Evolutionary conservation across 2,888 invertebrate genomes (phyloP).

Genomic region (Ligdia adustata): DNA sequence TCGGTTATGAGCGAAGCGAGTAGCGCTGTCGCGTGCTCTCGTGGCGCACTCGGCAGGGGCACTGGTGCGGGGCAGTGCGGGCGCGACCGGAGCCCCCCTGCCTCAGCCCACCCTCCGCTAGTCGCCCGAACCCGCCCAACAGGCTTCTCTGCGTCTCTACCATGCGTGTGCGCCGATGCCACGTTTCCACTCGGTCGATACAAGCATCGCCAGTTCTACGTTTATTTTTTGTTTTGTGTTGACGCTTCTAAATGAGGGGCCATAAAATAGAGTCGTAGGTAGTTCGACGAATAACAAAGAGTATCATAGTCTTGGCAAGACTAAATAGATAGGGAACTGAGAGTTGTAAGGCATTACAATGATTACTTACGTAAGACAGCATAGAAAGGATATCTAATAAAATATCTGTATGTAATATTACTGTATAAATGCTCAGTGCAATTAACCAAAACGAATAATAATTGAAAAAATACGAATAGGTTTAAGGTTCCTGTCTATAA

Average conservation of each 20-base stretch:
- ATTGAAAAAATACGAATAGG: too few relatives aligned
- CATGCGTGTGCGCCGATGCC: slow-evolving; percentile 79
- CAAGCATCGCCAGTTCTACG: slow-evolving; percentile 68
- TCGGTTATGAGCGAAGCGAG: slow-evolving; percentile 40
- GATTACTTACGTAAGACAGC: too few relatives aligned
- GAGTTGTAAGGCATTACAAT: too few relatives aligned
- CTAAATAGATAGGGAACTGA: too few relatives aligned
- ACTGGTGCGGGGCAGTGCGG: too few relatives aligned
- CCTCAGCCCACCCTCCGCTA: slow-evolving; percentile 35
- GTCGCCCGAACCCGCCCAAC: slow-evolving; percentile 67
- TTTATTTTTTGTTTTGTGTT: slow-evolving; percentile 75
- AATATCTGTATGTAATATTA: too few relatives aligned
- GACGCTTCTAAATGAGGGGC: slow-evolving; percentile 75
- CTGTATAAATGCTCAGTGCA: too few relatives aligned
- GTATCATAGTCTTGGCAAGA: too few relatives aligned
- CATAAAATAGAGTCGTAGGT: slow-evolving; percentile 72
- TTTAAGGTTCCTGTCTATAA: too few relatives aligned
- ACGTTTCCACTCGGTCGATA: slow-evolving; percentile 58
- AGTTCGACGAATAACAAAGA: slow-evolving; percentile 55
- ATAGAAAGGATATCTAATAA: too few relatives aligned
- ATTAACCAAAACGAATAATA: too few relatives aligned
- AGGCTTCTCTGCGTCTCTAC: slow-evolving; percentile 57
- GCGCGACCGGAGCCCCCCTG: slow-evolving; percentile 61
- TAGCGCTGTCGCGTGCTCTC: slow-evolving; percentile 56
- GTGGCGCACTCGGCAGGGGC: slow-evolving; percentile 63